These are phyloP conservation scores for Amphipyra tragopoginis DNA, from an alignment of 2,888 invertebrate species.

Conservation along the genomic window DNA sequence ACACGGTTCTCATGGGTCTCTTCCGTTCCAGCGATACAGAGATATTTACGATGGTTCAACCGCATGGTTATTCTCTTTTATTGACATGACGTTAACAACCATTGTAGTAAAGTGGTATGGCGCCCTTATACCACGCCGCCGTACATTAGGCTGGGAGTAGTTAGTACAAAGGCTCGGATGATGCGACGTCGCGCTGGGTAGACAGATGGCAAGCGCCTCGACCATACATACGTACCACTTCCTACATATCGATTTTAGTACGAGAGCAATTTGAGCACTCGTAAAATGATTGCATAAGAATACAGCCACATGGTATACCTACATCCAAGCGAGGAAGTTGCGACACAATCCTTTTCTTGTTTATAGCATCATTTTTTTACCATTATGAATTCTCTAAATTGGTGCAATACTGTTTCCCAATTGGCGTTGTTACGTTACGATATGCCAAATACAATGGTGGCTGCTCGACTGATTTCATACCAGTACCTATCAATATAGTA, in stretches of 20 bases:
- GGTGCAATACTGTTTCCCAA: slow-evolving; percentile 52
- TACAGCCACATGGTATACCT: slow-evolving; percentile 35
- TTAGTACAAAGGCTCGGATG: slow-evolving; percentile 17
- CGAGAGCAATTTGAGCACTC: slow-evolving; percentile 49
- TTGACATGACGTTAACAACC: slow-evolving; percentile 25
- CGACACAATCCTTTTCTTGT: slow-evolving; percentile 57
- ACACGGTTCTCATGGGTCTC: slow-evolving; percentile 25
- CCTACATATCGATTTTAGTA: slow-evolving; percentile 40
- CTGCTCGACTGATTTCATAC: not conserved
- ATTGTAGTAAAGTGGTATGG: slow-evolving; percentile 37
- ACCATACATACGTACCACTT: slow-evolving; percentile 4
- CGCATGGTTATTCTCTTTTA: slow-evolving; percentile 29
- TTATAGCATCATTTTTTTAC: slow-evolving; percentile 44
- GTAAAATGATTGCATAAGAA: slow-evolving; percentile 57
- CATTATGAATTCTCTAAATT: slow-evolving; percentile 52
- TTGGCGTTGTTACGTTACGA: slow-evolving; percentile 24
- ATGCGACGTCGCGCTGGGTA: slow-evolving; percentile 10
- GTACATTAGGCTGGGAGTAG: slow-evolving; percentile 26
- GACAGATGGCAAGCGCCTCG: slow-evolving; percentile 9
- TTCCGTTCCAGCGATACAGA: slow-evolving; percentile 8
- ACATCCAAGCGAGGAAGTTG: slow-evolving; percentile 45
- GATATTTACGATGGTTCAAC: slow-evolving; percentile 28
- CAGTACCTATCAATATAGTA: slow-evolving; percentile 5
- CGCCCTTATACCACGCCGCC: slow-evolving; percentile 29
- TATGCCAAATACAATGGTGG: slow-evolving; percentile 18